These are phyloP conservation scores for Arothron firmamentum DNA, from an alignment of 2,113 vertebrate species.

Conservation along the genomic window DNA sequence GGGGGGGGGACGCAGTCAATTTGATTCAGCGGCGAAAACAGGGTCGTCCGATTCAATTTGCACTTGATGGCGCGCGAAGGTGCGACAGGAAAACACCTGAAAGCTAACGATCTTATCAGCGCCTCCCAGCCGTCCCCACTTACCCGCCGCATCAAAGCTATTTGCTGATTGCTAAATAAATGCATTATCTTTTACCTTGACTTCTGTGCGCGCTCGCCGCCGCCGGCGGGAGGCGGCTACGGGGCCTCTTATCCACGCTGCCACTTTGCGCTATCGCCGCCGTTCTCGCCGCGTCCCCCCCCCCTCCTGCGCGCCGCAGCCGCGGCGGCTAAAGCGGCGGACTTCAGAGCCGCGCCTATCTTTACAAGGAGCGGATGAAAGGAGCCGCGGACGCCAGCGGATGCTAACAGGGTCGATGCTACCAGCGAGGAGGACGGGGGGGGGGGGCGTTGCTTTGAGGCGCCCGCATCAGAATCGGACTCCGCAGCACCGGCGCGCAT, in stretches of 20 bases:
- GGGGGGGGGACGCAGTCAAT: slow-evolving; percentile 80
- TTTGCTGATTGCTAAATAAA: slow-evolving; percentile 87
- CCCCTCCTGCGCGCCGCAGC: slow-evolving; percentile 9
- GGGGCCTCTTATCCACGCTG: slow-evolving; percentile 49
- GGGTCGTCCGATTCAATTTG: slow-evolving; percentile 89
- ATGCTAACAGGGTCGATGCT: slow-evolving; percentile 24
- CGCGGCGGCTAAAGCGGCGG: slow-evolving; percentile 26
- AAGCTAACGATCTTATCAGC: slow-evolving; percentile 85
- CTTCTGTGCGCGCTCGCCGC: slow-evolving; percentile 38
- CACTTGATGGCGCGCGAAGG: slow-evolving; percentile 73
- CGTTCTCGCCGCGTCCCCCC: not conserved
- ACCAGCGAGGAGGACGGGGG: slow-evolving; percentile 31
- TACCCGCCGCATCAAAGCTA: slow-evolving; percentile 77
- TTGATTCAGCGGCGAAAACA: slow-evolving; percentile 83
- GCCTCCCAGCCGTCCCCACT: slow-evolving; percentile 71
- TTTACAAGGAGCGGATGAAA: slow-evolving; percentile 48
- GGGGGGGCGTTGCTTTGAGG: slow-evolving; percentile 3
- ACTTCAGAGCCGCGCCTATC: slow-evolving; percentile 31
- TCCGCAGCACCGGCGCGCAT: not conserved
- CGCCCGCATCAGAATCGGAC: not conserved
- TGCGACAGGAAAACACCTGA: slow-evolving; percentile 78
- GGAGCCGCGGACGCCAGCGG: slow-evolving; percentile 15
- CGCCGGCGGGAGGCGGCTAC: not conserved
- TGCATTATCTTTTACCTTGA: slow-evolving; percentile 77
- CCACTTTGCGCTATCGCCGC: slow-evolving; percentile 62